phyloP scores from a whole-genome alignment of 1,140 invertebrate genomes.

The Zaprionus camerounensis region DNA sequence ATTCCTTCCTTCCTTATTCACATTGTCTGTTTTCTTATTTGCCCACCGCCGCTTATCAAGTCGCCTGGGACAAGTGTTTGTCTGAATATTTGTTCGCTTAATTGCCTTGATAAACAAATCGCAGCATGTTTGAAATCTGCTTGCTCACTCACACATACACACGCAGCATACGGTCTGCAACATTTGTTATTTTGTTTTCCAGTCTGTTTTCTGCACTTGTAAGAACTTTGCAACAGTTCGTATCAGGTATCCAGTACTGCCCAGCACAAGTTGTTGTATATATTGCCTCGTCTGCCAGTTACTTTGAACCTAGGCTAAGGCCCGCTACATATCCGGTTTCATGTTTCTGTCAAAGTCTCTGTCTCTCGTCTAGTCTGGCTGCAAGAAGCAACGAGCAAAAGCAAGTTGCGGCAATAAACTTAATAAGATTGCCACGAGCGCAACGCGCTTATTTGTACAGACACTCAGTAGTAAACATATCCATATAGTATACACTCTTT shows the following conservation, averaged over 20 bases:
- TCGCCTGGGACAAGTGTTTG: slow-evolving; percentile 1
- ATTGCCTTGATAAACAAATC: slow-evolving; percentile 15
- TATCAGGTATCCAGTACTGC: neutral
- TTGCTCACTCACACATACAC: neutral
- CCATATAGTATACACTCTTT: neutral
- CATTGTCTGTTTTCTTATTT: slow-evolving; percentile 6
- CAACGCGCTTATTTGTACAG: neutral
- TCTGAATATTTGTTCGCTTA: slow-evolving; percentile 7
- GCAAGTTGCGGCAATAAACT: slow-evolving; percentile 48
- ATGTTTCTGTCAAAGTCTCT: slow-evolving; percentile 25
- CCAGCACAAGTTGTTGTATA: slow-evolving; percentile 29
- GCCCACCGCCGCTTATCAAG: slow-evolving; percentile 28
- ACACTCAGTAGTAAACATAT: slow-evolving; percentile 17
- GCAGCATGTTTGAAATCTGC: neutral
- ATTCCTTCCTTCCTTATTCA: slow-evolving; percentile 27
- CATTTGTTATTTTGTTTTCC: neutral
- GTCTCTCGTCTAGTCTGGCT: slow-evolving; percentile 1
- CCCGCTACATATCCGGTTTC: slow-evolving; percentile 49
- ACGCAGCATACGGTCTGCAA: neutral
- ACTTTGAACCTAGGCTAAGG: slow-evolving; percentile 18
- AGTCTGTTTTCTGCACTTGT: slow-evolving; percentile 6
- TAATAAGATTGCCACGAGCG: slow-evolving; percentile 53
- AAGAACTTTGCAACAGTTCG: slow-evolving; percentile 1
- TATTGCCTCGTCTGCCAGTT: slow-evolving; percentile 11
- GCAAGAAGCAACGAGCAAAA: slow-evolving; percentile 24